phyloP scores from a whole-genome alignment of 2,888 invertebrate genomes.

The Cataglyphis albicans region DNA sequence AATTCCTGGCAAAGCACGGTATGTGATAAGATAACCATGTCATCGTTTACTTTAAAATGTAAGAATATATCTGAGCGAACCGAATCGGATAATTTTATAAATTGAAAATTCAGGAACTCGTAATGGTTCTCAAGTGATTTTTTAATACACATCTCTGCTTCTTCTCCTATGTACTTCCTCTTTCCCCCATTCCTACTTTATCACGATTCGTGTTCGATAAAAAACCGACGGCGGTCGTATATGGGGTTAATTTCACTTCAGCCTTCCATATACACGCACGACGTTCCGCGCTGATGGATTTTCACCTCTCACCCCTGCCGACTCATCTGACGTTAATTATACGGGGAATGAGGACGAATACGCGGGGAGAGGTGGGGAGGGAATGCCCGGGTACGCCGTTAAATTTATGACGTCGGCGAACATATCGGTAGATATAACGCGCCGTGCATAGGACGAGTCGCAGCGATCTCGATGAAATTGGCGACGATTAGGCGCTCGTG shows the following conservation, averaged over 20 bases:
- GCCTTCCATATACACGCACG: slow-evolving; percentile 65
- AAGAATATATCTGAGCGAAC: not conserved
- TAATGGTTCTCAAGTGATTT: slow-evolving; percentile 37
- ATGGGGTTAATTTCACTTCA: slow-evolving; percentile 75
- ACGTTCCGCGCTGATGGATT: slow-evolving; percentile 77
- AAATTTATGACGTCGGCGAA: slow-evolving; percentile 74
- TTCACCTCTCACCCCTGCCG: slow-evolving; percentile 77
- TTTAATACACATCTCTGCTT: slow-evolving; percentile 58
- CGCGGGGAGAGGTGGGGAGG: slow-evolving; percentile 59
- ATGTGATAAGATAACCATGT: slow-evolving; percentile 13
- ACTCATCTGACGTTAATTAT: slow-evolving; percentile 76
- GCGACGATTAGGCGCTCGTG: slow-evolving; percentile 62
- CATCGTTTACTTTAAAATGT: slow-evolving; percentile 4
- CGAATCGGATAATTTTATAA: slow-evolving; percentile 1
- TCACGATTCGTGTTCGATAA: slow-evolving; percentile 30
- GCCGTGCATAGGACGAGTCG: slow-evolving; percentile 2
- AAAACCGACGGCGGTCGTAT: slow-evolving; percentile 65
- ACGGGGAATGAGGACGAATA: slow-evolving; percentile 75
- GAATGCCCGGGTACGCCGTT: slow-evolving; percentile 73
- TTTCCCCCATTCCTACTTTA: not conserved
- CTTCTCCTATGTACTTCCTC: slow-evolving; percentile 53
- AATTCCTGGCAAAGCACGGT: not conserved
- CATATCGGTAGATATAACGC: slow-evolving; percentile 33
- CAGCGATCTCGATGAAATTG: slow-evolving; percentile 65
- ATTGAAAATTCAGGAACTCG: slow-evolving; percentile 1